These are phyloP conservation scores for Pinctada fucata DNA, from an alignment of 2,888 invertebrate genomes.

Conservation along the genomic window DNA sequence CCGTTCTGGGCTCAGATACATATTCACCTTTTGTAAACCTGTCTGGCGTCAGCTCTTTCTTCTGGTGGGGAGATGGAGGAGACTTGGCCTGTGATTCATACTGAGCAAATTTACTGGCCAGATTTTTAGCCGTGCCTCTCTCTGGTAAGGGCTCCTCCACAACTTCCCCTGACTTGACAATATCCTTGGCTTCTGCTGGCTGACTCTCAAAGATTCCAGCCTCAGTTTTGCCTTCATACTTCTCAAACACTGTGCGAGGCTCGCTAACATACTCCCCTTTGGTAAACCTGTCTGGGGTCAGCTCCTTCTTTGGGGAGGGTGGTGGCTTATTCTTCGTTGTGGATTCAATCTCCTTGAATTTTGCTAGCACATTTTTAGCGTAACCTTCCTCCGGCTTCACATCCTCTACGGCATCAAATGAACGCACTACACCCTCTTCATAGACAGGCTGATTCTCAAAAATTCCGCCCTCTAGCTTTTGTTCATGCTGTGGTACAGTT, in stretches of 20 bases:
- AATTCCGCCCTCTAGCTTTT: conserved; percentile 63
- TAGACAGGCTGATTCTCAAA: conserved; percentile 65
- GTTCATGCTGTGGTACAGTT: conserved; percentile 51
- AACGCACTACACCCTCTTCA: conserved; percentile 59
- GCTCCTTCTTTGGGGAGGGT: conserved; percentile 52
- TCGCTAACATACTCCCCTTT: conserved; percentile 69
- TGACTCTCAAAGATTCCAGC: conserved; percentile 68
- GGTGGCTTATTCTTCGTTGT: conserved; percentile 37
- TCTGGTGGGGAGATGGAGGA: conserved; percentile 56
- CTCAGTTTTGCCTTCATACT: conserved; percentile 62
- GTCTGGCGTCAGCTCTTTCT: conserved; percentile 64
- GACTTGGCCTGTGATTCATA: conserved; percentile 59
- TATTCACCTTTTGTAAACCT: conserved; percentile 60
- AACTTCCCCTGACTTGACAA: conserved; percentile 58
- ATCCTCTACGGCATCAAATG: conserved; percentile 49
- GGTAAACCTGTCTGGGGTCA: conserved; percentile 64
- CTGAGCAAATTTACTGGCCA: conserved; percentile 66
- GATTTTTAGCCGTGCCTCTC: conserved; percentile 60
- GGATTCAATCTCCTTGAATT: conserved; percentile 89
- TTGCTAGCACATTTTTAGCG: conserved; percentile 87
- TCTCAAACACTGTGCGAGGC: conserved; percentile 58
- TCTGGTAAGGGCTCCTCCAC: conserved; percentile 63
- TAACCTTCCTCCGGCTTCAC: conserved; percentile 82
- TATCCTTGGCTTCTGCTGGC: conserved; percentile 59
- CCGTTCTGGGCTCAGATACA: conserved; percentile 61